phyloP scores from a whole-genome alignment of 2,888 invertebrate genomes.

The Lapara coniferarum region DNA sequence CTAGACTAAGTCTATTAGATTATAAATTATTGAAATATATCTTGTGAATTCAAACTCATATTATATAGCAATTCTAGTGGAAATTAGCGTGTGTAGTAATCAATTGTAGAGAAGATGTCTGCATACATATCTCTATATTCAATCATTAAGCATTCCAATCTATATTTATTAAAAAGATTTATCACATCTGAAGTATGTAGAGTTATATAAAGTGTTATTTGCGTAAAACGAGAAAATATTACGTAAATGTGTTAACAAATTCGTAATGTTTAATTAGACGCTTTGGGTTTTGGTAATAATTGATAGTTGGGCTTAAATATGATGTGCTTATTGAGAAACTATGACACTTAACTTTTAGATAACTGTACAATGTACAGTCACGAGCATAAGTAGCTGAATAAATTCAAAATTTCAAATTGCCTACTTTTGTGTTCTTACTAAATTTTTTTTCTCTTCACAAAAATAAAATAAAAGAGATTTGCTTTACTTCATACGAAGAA shows the following conservation, averaged over 20 bases:
- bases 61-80: constrained; percentile 36
- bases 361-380: not conserved
- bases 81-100: constrained; percentile 57
- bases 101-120: constrained; percentile 53
- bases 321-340: no score
- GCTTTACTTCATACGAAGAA: no score
- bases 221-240: not conserved
- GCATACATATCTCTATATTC: constrained; percentile 70
- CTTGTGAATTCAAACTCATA: constrained; percentile 37
- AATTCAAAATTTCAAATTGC: no score
- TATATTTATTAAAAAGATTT: constrained; percentile 34
- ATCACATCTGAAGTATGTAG: constrained; percentile 7
- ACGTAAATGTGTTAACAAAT: not conserved
- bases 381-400: no score
- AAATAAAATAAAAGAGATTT: no score
- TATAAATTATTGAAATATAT: constrained; percentile 16
- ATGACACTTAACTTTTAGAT: not conserved
- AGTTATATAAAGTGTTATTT: constrained; percentile 4
- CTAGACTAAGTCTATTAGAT: constrained; percentile 7
- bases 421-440: no score
- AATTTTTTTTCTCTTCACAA: no score
- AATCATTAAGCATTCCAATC: constrained; percentile 77
- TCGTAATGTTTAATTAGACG: not conserved
- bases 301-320: not conserved
- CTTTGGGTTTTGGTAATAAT: not conserved